Base-by-base conservation (phyloP, 2,888 invertebrate genomes). In the Nephrotoma flavescens region DNA sequence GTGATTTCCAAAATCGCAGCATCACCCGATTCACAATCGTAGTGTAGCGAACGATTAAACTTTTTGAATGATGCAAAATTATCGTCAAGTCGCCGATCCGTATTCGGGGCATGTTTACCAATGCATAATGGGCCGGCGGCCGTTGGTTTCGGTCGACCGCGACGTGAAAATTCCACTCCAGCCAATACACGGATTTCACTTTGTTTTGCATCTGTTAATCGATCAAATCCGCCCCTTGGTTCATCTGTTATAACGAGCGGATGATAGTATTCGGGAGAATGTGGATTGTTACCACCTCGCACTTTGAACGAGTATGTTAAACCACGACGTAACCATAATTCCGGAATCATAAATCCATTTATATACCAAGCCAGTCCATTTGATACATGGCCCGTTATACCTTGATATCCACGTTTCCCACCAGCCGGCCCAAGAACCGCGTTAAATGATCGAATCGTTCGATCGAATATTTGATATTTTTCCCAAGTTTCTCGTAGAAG, bases 311-410 rank as follows among this genome's bases (percentile, higher is more conserved):
- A 84, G 92, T 98, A 98, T 0, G 95, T 95, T 87, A 97, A 93
- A 0, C 97, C 98, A 86, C 98, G 92, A 87, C 97, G 94, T 89
- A 98, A 92, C 93, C 96, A 97, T 88, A 98, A 92, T 91, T 98
- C 97, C 0, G 98, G 98, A 86, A 95, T 94, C 89, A 98, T 92
- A 89, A 95, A 94, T 0, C 98, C 98, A 91, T 98, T 98, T 88
- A 98, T 96, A 92, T 98, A 98, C 97, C 97, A 98, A 11, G 97
- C 95, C 83, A 96, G 92, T 0, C 95, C 95, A 89, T 94, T 95
- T 52, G 94, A 94, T 42, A 94, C 94, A 90, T 95, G 95, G 2
- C 94, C 94, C 88, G 95, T 95, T 86, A 94, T 93, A 84, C 95
- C 95, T 91, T 95, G 94, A 90, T 96, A 96, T 12, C 97, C 97